Conservation (phyloP, 2,797 vertebrate species). For the Selene dorsalis region DNA sequence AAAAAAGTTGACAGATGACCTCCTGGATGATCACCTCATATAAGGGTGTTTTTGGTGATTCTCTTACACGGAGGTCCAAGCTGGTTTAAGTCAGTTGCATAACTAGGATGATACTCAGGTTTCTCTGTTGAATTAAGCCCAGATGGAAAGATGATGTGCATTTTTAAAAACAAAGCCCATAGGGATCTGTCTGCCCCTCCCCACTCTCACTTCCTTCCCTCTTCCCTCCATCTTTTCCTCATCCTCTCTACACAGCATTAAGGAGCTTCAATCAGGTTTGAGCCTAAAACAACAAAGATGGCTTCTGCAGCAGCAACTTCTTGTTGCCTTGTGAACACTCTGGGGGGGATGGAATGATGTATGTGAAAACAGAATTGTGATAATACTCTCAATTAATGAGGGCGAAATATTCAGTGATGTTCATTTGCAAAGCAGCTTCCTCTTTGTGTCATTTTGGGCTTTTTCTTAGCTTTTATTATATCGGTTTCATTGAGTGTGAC, state of each 20-base stretch:
- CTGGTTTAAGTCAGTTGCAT: slow-evolving; percentile 76
- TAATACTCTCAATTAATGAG: slow-evolving; percentile 20
- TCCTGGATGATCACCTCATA: slow-evolving; percentile 43
- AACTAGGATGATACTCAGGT: slow-evolving; percentile 73
- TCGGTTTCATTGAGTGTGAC: slow-evolving; percentile 51
- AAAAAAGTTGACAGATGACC: slow-evolving; percentile 19
- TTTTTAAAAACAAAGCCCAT: slow-evolving; percentile 65
- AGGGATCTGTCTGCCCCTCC: slow-evolving; percentile 19
- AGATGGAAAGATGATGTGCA: slow-evolving; percentile 76
- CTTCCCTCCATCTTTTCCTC: slow-evolving; percentile 37
- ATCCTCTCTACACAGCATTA: slow-evolving; percentile 43
- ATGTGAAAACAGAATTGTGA: slow-evolving; percentile 18
- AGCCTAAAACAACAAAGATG: slow-evolving; percentile 48
- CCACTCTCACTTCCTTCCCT: slow-evolving; percentile 27
- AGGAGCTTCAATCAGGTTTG: slow-evolving; percentile 42
- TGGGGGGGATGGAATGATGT: not conserved
- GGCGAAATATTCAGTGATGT: not conserved
- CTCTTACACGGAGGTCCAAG: slow-evolving; percentile 59
- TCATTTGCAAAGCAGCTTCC: slow-evolving; percentile 57
- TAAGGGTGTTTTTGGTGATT: slow-evolving; percentile 56
- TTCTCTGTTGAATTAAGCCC: slow-evolving; percentile 71
- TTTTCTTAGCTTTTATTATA: slow-evolving; percentile 47
- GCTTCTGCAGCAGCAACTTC: slow-evolving; percentile 10
- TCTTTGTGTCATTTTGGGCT: slow-evolving; percentile 19
- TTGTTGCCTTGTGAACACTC: slow-evolving; percentile 32